Evolutionary conservation across 2,113 vertebrate genomes (phyloP), one percentile per base, ranked within the genome.

Genomic region (Noctilio leporinus): DNA sequence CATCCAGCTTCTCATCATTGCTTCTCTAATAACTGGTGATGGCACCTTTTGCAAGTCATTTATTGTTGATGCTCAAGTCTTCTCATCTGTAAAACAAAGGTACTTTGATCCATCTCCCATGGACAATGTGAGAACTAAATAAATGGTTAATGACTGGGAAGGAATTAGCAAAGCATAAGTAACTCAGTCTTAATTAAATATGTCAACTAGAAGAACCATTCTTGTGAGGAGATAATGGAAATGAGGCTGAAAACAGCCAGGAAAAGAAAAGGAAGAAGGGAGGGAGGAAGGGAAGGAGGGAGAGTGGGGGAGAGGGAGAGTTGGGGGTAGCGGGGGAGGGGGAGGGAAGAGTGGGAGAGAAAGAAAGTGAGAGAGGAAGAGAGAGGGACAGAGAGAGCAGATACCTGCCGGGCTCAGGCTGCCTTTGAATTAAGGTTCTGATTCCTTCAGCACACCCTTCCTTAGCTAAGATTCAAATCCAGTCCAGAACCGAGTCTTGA

Each of bases 251-350:
- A 9, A 70, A 57, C 7, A 14, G 12, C 33, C 33, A 9, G 30
- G 28, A 16, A 4, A 2, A 5, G 40, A 26, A 33, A 30, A 40
- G 40, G 38, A 72, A 43, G 12, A 5, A 26, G 22, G 10, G 8
- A 16, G 69, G 69, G 4, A 33, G 28, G 22, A 4, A 43, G 12
- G 24, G 72, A 35, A 3, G 30, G 26, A 43, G 11, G 15, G 9
- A 4, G 26, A 26, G 1, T 20, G 10, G 10, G 3, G 15, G 6
- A 6, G 22, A 78, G 2, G 10, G 10, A 17, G 7, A 40, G 0
- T n/a, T n/a, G n/a, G n/a, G n/a, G n/a, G n/a, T n/a, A n/a, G n/a
- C n/a, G 1, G 35, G 38, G 38, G 9, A 49, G 30, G 24, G 14
- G 20, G 26, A 14, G 40, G 19, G 26, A 10, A n/a, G 12, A 5